Evolutionary conservation across 2,797 vertebrate species (phyloP), one percentile per base, ranked within the genome.

Genomic region (Mycteria americana): DNA sequence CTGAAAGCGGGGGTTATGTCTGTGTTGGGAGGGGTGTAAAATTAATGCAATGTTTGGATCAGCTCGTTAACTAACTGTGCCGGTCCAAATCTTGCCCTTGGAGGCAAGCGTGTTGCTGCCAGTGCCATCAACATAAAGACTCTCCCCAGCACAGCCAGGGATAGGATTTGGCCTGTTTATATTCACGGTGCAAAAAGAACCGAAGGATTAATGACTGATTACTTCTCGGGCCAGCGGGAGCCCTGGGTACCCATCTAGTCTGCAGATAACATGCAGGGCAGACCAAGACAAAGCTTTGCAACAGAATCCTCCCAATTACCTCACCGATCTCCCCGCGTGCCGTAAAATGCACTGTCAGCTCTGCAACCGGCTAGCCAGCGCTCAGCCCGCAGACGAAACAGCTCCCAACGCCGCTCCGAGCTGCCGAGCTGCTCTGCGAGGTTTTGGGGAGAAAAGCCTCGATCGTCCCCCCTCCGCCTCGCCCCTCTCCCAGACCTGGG

Each of bases 301-400:
- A 92, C 94, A 94, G 93, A 96, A 95, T 92, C 96, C 94, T 97
- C 92, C 93, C 88, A 77, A 89, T 95, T 91, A 93, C 94, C 96
- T 96, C 94, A 94, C 95, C 37, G 24, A 93, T 76, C 95, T 97
- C 94, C 94, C 80, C 2, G 48, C 5, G 7, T 0, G 45, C 95
- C 0, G 45, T 84, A 96, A 95, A 97, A 95, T 88, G 92, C 92
- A 84, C 92, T 5, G 92, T 92, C 96, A 96, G 96, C 96, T 97
- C 95, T 78, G 65, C 78, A 37, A 25, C 43, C 17, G 3, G 73
- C 89, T 30, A 63, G 88, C 89, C 81, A 7, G 73, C 19, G 15
- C 84, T 60, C 87, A 78, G 90, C 82, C 89, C 3, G 7, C 75
- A 79, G 73, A 89, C 1, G 3, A 39, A 84, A 57, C 80, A 2